phyloP scores from a whole-genome alignment of 2,113 vertebrate species.

The Machaerirhynchus nigripectus region DNA sequence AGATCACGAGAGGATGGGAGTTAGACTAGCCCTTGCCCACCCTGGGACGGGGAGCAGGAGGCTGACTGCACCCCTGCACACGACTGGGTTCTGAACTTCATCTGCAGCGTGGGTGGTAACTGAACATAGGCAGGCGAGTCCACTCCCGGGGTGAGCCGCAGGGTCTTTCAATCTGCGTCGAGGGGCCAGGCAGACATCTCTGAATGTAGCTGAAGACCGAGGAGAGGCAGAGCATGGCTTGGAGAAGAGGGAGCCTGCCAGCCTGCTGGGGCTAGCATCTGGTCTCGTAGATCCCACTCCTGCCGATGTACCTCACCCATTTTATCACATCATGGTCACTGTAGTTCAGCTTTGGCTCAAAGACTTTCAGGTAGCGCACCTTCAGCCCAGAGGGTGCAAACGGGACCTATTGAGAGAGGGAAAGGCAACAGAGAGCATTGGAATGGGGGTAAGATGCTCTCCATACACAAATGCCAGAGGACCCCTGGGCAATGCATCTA shows the following conservation, averaged over 20 bases:
- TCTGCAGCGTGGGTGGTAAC: not conserved
- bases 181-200: conserved; percentile 57
- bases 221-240: conserved; percentile 51
- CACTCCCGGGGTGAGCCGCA: conserved; percentile 22
- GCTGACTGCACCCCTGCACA: not conserved
- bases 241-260: conserved; percentile 24
- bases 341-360: conserved; percentile 99
- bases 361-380: conserved; percentile 99
- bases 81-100: not conserved
- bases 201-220: conserved; percentile 50
- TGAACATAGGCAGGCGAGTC: conserved; percentile 5
- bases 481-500: not conserved
- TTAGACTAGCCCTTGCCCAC: conserved; percentile 67
- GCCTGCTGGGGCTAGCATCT: conserved; percentile 84
- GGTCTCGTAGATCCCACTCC: conserved; percentile 98
- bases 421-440: not conserved
- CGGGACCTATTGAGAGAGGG: conserved; percentile 80
- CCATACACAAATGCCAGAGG: not conserved
- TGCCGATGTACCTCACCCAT: conserved; percentile 99
- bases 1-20: conserved; percentile 45
- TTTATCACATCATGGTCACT: conserved; percentile 99
- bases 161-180: conserved; percentile 16
- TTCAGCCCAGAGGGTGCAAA: conserved; percentile 97
- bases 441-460: not conserved
- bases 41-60: conserved; percentile 36